phyloP scores from a whole-genome alignment of 2,113 vertebrate genomes.

The Chrysemys picta region DNA sequence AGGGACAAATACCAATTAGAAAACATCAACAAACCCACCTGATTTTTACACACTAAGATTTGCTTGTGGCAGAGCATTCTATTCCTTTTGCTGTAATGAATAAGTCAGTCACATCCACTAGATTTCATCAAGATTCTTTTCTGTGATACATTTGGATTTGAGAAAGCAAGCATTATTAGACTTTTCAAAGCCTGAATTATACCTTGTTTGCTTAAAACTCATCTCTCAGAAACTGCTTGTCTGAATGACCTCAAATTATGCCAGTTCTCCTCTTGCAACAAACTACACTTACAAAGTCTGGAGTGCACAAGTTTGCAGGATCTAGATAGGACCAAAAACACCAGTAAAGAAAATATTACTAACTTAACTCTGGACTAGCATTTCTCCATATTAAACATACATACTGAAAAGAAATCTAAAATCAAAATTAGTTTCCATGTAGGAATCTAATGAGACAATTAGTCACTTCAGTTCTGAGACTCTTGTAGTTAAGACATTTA shows the following conservation, averaged over 20 bases:
- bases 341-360: background rate
- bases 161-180: background rate
- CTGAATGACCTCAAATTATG: background rate
- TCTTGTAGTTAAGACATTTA: slow-evolving; percentile 1
- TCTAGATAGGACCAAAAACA: background rate
- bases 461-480: slow-evolving; percentile 12
- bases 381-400: background rate
- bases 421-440: slow-evolving; percentile 14
- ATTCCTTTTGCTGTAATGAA: background rate
- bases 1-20: background rate
- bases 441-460: slow-evolving; percentile 11
- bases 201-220: slow-evolving; percentile 1
- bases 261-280: background rate
- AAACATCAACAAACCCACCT: background rate
- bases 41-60: background rate
- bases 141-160: no score
- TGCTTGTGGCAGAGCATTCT: background rate
- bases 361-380: background rate
- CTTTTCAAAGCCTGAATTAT: background rate
- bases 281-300: background rate
- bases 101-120: background rate
- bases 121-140: no score
- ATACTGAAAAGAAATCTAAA: background rate
- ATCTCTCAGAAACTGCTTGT: background rate
- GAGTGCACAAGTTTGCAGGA: background rate